Base-by-base conservation (phyloP, 1,140 invertebrate species). In the Spodoptera frugiperda region DNA sequence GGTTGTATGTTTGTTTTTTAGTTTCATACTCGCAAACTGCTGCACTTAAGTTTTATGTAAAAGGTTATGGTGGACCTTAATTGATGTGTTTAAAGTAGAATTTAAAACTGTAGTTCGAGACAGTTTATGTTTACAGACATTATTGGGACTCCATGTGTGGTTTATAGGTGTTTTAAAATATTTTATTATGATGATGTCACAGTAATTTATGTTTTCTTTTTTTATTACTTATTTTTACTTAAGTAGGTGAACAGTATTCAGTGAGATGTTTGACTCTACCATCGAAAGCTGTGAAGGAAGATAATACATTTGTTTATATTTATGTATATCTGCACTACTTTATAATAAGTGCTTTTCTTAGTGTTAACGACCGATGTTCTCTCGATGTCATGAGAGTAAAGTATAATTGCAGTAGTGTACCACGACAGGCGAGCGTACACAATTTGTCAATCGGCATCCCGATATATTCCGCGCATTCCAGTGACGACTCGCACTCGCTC, bases 391-490 rank as follows among this genome's bases (percentile, higher is more conserved):
- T 44, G 25, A 33, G 33, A 30, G n/a, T 39, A n/a, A 39, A 44
- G 33, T 63, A 39, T n/a, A n/a, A n/a, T 5, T 14, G 9, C 15
- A 39, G 30, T 11, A 30, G 11, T 63, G 5, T 2, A 4, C 25
- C 63, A 67, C 8, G 11, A 0, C 63, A 71, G 30, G 21, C 30
- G 55, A 48, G 21, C 30, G 71, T 30, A 33, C 55, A 59, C 71
- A 30, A 73, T 75, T 75, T 75, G 73, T 75, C 73, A 75, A 75
- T 75, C 73, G 46, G 30, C 17, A 53, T 75, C 61, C 15, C 21
- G 15, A 21, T n/a, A 9, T 44, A 54, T 51, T 51, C 17, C 30
- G 51, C 25, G 49, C 54, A 48, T 73, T 73, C 78, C 83, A 81
- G 77, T 17, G 15, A 17, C 48, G 9, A 15, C 17, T 55, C 53